These are phyloP conservation scores for Beroe forskalii DNA, from an alignment of 37 sponge, comb jelly and placozoan species.

Conservation along the genomic window DNA sequence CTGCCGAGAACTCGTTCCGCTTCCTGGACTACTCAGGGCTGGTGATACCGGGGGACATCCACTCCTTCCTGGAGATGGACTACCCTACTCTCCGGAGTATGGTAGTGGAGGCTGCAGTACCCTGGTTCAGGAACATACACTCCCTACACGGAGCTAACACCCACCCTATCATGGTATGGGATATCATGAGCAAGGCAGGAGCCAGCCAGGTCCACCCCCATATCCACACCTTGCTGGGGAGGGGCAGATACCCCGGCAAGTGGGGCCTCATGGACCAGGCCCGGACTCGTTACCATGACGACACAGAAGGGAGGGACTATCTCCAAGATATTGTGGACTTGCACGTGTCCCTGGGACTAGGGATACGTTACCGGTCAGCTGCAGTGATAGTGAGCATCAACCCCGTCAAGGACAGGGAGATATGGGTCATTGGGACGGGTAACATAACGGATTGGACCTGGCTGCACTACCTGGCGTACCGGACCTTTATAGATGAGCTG, in stretches of 20 bases:
- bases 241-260: constrained; percentile 2
- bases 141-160: background rate
- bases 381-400: background rate
- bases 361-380: background rate
- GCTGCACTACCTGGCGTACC: background rate
- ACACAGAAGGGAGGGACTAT: background rate
- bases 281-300: background rate
- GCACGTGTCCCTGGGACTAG: constrained; percentile 8
- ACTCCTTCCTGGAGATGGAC: background rate
- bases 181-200: constrained; percentile 36
- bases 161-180: constrained; percentile 15
- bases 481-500: constrained; percentile 14
- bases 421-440: constrained; percentile 24
- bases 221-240: constrained; percentile 1
- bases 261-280: background rate
- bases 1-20: constrained; percentile 14
- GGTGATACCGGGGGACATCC: constrained; percentile 21
- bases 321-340: constrained; percentile 36
- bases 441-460: constrained; percentile 8
- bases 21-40: constrained; percentile 17
- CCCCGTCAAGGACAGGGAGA: background rate
- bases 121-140: constrained; percentile 41
- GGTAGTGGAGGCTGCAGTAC: background rate
- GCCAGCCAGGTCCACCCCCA: constrained; percentile 36
- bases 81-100: background rate